Evolutionary conservation across 2,113 vertebrate species (phyloP).

Genomic region (Grus americana): DNA sequence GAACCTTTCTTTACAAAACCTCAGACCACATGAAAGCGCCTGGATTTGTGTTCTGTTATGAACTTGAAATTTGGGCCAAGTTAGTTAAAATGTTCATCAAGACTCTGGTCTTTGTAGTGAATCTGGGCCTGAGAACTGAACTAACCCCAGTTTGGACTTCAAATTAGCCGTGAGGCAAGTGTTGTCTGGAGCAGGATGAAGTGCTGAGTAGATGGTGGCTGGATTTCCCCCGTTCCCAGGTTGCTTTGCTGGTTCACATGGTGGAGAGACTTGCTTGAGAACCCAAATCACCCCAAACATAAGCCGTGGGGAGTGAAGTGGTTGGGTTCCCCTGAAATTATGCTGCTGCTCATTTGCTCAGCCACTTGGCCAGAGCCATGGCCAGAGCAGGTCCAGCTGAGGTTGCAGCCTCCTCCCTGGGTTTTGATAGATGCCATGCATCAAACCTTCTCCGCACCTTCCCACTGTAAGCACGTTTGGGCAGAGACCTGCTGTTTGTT

Average conservation of each 20-base stretch:
- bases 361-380: not conserved
- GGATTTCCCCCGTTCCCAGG: not conserved
- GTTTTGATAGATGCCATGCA: not conserved
- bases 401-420: not conserved
- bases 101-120: not conserved
- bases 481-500: not conserved
- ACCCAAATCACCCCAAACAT: not conserved
- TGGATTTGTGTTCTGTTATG: constrained; percentile 4
- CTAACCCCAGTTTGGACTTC: not conserved
- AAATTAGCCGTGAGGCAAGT: not conserved
- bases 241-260: accelerated
- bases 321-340: not conserved
- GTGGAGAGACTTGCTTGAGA: not conserved
- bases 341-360: not conserved
- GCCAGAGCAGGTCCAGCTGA: not conserved
- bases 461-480: not conserved
- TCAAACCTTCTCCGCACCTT: not conserved
- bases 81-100: constrained; percentile 25
- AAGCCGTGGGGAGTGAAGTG: not conserved
- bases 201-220: not conserved
- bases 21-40: constrained; percentile 52
- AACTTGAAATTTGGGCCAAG: not conserved
- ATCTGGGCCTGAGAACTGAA: not conserved
- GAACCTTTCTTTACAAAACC: constrained; percentile 62
- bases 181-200: not conserved